Evolutionary conservation across 2,113 vertebrate genomes (phyloP), one percentile per base, ranked within the genome.

Genomic region (Otocyon megalotis): DNA sequence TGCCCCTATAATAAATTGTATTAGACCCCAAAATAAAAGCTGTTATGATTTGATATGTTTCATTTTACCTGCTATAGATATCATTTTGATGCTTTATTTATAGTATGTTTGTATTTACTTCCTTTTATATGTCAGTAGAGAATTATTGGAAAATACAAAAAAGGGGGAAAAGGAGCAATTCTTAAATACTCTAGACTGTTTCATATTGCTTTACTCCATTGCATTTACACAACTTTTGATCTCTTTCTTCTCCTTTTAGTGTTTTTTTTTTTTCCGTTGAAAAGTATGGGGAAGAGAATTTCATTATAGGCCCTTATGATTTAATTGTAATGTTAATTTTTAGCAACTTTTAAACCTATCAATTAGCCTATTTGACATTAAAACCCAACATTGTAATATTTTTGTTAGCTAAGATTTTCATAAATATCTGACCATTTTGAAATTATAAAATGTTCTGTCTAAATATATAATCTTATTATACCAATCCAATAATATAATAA

Each of bases 361-460:
- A 28, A 35, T 80, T 65, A 86, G n/a, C 10, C 67, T 76, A 48
- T 72, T 48, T 87, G 19, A 4, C 13, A 65, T 60, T 80, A 90
- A 96, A 94, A 50, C 5, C 0, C 50, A 89, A 87, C 32, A 32
- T 48, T 35, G 4, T 69, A 56, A 63, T 50, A 60, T 81, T 86
- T 94, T 26, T 90, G 69, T 50, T 76, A 62, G 24, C 16, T 60
- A 58, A 58, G 0, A 72, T 77, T 85, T 88, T 84, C 48, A 56
- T 82, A 83, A 88, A 71, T 86, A 10, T 71, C 63, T 94, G 17
- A 89, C 2, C 5, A 67, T 76, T 88, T 96, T 65, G 65, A 86
- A 86, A 74, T 72, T 50, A 72, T 48, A 74, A 96, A 93, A 54
- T 85, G 35, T 17, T 69, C 48, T 88, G 8, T 35, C 7, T 3